Evolutionary conservation across 2,888 invertebrate genomes (phyloP), one percentile per base, ranked within the genome.

Genomic region (Cremastobaeus sp.): DNA sequence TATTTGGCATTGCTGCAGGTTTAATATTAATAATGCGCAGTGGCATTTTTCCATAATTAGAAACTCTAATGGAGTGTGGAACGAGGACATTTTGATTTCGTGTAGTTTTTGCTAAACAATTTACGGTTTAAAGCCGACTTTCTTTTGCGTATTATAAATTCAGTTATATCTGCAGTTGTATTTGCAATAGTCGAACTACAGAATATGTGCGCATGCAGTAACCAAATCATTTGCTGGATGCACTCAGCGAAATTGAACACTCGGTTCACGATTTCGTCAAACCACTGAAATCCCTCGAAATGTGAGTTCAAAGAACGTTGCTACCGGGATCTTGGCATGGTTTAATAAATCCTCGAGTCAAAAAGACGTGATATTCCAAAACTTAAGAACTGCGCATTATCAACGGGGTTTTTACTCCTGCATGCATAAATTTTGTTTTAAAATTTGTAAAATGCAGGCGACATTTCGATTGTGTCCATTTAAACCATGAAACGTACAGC

Each of bases 231-330:
- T 81, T 84, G 81, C 78, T 79, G 82, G 83, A 80, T 86, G 88
- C 87, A 88, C 87, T 87, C 86, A 86, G 83, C 85, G 81, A 86
- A 87, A 88, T 86, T 87, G 86, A 87, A 86, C 83, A 82, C 78
- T 79, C 79, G 79, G 70, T 76, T 70, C 69, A 62, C 69, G 65
- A 60, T 60, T 55, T 55, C 68, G 48, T 35, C 62, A 54, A 18
- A 34, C 20, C 32, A 39, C 20, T 54, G 37, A 66, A 72, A 72
- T 66, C 65, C 72, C 60, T 48, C 39, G 35, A 12, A 50, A 39
- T 25, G 14, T 37, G 66, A 11, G 59, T 64, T n/a, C n/a, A n/a
- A 71, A 71, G 62, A 62, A 50, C 52, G 28, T 54, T 54, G 54
- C 52, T 39, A 72, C 66, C 59, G 57, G 52, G 59, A 37, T 57